Evolutionary conservation across 2,113 vertebrate species (phyloP).

Genomic region (Erinaceus europaeus): DNA sequence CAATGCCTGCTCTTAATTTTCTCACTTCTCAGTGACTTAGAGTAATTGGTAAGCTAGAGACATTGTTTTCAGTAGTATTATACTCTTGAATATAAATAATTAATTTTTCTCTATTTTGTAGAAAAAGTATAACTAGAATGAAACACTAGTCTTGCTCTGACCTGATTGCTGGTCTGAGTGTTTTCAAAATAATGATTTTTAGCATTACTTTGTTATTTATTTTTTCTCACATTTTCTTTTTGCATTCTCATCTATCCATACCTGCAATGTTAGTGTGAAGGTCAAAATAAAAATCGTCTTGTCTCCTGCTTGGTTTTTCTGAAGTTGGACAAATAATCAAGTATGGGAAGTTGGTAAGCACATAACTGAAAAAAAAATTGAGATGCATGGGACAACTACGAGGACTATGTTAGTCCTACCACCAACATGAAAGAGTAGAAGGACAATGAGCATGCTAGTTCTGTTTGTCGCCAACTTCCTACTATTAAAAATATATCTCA

Average conservation of each 20-base stretch:
- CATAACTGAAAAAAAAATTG: no score
- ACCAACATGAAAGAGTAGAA: no score
- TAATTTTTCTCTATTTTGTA: background rate
- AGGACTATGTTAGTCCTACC: no score
- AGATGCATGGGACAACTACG: no score
- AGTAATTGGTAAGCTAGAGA: background rate
- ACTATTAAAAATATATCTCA: no score
- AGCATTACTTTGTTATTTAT: no score
- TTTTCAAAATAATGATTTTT: background rate
- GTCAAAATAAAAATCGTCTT: no score
- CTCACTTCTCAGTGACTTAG: background rate
- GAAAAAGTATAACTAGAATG: background rate
- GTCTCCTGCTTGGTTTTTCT: no score
- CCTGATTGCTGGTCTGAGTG: background rate
- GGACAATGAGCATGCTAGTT: no score
- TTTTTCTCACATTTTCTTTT: background rate
- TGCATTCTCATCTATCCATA: background rate
- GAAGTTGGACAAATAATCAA: no score
- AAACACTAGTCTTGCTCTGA: background rate
- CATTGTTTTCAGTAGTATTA: fast-evolving
- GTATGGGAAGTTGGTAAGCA: no score
- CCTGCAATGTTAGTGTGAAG: background rate
- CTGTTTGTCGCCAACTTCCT: no score
- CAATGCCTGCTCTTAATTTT: background rate
- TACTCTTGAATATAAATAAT: background rate